Base-by-base conservation (phyloP, 2,888 invertebrate species). In the Xanthorhoe designata region DNA sequence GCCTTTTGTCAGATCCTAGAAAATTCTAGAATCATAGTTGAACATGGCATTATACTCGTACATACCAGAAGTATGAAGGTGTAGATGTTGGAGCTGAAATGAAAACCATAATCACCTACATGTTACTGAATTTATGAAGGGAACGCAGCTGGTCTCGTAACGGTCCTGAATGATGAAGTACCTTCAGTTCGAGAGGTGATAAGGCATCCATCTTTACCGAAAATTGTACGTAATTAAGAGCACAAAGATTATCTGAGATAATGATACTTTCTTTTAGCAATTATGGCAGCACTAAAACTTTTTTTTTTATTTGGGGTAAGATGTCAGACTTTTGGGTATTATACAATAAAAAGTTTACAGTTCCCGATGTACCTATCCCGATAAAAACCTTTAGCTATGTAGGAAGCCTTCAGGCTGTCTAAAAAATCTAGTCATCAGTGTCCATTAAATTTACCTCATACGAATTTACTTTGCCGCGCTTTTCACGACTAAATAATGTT, bases 151-250 rank as follows among this genome's bases (percentile, higher is more conserved):
- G 17, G 17, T 58, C 17, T 55, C 4, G 47, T 53, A 49, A 85
- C 85, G 83, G 85, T 78, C 78, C 72, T 61, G 61, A 61, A 79
- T 79, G 76, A 83, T 80, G 77, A 78, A 75, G 78, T 77, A 75
- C 71, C 64, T 71, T 56, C n/a, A 69, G 56, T 63, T 24, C 71
- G 15, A 47, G 47, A 47, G 47, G 72, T 73, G 77, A 75, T 78
- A 67, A 72, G 76, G 73, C 75, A 77, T 66, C 38, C 38, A 79
- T 75, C 76, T 68, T 76, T 74, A 72, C 47, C 13, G 59, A 61
- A 56, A 61, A 58, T 56, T 56, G 56, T 24, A 42, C 45, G 65
- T 69, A 73, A 71, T 71, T 71, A 73, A 52, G 64, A 38, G 29
- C 64, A 53, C 50, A 50, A 50, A 53, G 47, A 61, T 51, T 38